phyloP scores from a whole-genome alignment of 2,888 invertebrate genomes.

The Chouioia cunea region DNA sequence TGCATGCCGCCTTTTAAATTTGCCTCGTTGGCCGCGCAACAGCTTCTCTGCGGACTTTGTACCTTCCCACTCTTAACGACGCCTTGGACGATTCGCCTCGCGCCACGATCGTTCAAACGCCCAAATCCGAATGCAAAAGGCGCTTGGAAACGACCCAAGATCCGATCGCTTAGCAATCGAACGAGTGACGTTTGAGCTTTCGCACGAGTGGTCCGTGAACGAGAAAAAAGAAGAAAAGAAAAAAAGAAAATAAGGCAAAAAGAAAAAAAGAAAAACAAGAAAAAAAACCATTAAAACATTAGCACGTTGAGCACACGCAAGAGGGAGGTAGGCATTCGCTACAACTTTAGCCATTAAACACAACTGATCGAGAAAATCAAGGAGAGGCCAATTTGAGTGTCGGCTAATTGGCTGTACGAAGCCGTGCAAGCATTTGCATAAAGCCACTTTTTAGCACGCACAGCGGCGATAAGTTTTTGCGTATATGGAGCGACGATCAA shows the following conservation, averaged over 20 bases:
- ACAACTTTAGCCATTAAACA: constrained; percentile 36
- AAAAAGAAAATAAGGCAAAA: too few relatives aligned
- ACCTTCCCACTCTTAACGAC: too few relatives aligned
- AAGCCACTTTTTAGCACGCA: constrained; percentile 10
- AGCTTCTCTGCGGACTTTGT: neutral
- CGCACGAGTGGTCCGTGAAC: too few relatives aligned
- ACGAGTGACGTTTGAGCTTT: too few relatives aligned
- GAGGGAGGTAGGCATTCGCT: constrained; percentile 41
- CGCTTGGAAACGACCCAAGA: too few relatives aligned
- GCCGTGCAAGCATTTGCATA: constrained; percentile 25
- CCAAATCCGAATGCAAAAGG: too few relatives aligned
- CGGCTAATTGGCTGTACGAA: constrained; percentile 30
- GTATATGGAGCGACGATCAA: too few relatives aligned
- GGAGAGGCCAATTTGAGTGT: constrained; percentile 23
- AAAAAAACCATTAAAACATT: constrained; percentile 34
- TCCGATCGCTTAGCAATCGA: constrained; percentile 32
- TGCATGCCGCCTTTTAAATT: neutral
- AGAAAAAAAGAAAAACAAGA: constrained; percentile 34
- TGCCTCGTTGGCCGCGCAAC: neutral
- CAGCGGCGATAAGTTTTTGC: constrained; percentile 19
- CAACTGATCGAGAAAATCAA: constrained; percentile 5
- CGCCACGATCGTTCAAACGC: too few relatives aligned
- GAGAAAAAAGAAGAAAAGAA: too few relatives aligned
- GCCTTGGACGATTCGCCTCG: too few relatives aligned
- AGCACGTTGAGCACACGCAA: constrained; percentile 40